Evolutionary conservation across 2,113 vertebrate species (phyloP).

Genomic region (Phaetusa simplex): DNA sequence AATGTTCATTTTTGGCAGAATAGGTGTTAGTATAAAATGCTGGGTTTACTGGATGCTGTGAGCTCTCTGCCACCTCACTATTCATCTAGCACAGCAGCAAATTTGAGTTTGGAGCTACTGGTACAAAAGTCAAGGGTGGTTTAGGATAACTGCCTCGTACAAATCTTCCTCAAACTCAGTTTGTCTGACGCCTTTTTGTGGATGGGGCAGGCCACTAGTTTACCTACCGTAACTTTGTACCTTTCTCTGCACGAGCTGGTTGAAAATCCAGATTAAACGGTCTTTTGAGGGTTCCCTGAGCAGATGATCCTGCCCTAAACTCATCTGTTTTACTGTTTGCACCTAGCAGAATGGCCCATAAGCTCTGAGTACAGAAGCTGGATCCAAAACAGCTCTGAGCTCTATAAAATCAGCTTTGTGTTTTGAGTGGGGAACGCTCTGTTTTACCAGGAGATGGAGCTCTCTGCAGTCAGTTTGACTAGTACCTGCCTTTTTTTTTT

Average conservation of each 20-base stretch:
- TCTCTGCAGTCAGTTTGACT: not conserved
- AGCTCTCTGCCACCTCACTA: not conserved
- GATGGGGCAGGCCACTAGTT: not conserved
- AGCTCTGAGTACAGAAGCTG: not conserved
- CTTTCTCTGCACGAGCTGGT: not conserved
- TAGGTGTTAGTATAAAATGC: not conserved
- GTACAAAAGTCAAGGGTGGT: not conserved
- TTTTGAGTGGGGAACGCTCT: not conserved
- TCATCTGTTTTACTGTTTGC: not conserved
- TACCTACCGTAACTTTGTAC: not conserved
- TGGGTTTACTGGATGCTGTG: not conserved
- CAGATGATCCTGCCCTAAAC: not conserved
- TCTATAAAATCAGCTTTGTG: not conserved
- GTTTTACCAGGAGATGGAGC: conserved; percentile 26
- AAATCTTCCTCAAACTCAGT: not conserved
- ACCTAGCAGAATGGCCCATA: not conserved
- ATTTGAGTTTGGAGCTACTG: not conserved
- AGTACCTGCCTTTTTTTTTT: not conserved
- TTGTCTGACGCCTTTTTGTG: not conserved
- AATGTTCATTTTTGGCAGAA: not conserved
- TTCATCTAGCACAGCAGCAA: not conserved
- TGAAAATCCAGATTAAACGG: not conserved
- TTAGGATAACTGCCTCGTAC: not conserved
- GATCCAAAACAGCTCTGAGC: not conserved
- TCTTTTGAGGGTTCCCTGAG: not conserved